Conservation (phyloP, 1,140 invertebrate genomes). For the Metopolophium dirhodum region DNA sequence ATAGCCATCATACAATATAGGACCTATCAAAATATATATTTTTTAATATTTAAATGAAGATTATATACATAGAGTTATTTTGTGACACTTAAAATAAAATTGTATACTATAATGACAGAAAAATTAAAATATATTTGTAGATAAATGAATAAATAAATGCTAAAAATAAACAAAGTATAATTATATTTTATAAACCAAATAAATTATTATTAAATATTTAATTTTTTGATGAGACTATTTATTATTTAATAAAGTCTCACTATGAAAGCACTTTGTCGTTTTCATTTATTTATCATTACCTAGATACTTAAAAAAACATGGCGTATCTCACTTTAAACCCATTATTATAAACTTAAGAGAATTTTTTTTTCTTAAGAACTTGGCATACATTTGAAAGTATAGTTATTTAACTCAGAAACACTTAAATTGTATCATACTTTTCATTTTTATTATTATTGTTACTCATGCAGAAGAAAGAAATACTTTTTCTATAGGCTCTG, state of each 20-base stretch:
- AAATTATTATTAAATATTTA: neutral
- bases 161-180: no score
- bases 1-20: neutral
- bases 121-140: no score
- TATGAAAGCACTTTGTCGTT: neutral
- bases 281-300: neutral
- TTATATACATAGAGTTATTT: neutral
- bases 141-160: no score
- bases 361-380: neutral
- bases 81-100: no score
- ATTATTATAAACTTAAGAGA: neutral
- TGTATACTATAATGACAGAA: no score
- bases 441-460: neutral
- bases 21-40: neutral
- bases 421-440: neutral
- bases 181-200: no score
- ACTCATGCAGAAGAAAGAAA: neutral
- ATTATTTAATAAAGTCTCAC: neutral
- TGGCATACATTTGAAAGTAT: neutral
- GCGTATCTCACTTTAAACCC: neutral
- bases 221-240: neutral
- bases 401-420: neutral
- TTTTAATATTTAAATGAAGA: neutral
- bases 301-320: neutral
- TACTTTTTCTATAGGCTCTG: neutral